Evolutionary conservation across 2,113 vertebrate genomes (phyloP).

Genomic region (Penelope pileata): DNA sequence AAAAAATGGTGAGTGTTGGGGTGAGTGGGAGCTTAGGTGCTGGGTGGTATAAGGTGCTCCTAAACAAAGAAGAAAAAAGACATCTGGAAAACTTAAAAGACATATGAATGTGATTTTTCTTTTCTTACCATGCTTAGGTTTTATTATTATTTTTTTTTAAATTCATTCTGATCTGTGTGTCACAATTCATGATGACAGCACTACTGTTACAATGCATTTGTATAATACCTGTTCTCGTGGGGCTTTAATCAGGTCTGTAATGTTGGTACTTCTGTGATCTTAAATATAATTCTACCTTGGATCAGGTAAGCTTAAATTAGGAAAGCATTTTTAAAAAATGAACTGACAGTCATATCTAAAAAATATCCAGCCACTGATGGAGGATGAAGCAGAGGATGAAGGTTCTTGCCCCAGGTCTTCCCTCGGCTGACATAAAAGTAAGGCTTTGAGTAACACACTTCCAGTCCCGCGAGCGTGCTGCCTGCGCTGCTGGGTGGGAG

Average conservation of each 20-base stretch:
- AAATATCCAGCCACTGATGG: background rate
- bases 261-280: background rate
- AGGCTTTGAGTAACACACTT: background rate
- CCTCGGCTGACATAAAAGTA: background rate
- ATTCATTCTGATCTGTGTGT: background rate
- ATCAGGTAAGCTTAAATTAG: background rate
- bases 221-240: background rate
- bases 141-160: background rate
- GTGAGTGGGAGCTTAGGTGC: background rate
- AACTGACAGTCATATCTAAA: background rate
- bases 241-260: background rate
- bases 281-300: background rate
- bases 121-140: background rate
- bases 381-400: background rate
- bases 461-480: background rate
- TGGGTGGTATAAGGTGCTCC: background rate
- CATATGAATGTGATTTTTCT: background rate
- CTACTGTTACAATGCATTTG: background rate
- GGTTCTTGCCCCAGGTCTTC: background rate
- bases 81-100: background rate
- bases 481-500: background rate
- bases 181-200: background rate
- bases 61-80: background rate
- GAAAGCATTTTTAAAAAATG: background rate
- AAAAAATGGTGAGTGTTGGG: background rate